phyloP scores from a whole-genome alignment of 2,797 vertebrate species.

The Tenualosa ilisha region DNA sequence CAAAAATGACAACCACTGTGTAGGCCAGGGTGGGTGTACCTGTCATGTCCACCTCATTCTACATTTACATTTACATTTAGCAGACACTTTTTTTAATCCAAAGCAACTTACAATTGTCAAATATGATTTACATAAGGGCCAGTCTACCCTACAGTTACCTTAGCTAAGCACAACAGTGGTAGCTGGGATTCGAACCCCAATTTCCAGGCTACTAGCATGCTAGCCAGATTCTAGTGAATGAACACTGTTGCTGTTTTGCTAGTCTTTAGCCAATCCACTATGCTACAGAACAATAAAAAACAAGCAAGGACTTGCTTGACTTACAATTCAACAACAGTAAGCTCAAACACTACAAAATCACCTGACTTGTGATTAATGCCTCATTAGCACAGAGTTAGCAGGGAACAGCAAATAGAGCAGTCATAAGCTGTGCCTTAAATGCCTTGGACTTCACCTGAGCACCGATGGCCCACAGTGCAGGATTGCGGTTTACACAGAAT shows the following conservation, averaged over 20 bases:
- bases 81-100: no score
- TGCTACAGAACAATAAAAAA: neutral
- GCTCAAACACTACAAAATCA: neutral
- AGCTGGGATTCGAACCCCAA: no score
- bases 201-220: no score
- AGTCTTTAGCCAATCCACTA: neutral
- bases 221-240: neutral
- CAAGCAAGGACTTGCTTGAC: neutral
- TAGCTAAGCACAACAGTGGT: no score
- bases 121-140: no score
- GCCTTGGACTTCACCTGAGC: neutral
- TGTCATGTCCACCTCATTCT: neutral
- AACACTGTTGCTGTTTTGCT: no score
- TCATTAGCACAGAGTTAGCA: neutral
- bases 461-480: neutral
- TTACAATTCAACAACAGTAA: no score
- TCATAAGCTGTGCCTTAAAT: neutral
- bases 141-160: no score
- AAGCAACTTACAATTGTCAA: no score
- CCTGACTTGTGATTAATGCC: neutral
- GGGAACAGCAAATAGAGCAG: neutral
- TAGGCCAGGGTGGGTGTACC: neutral
- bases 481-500: conserved; percentile 31
- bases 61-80: no score
- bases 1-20: neutral